These are phyloP conservation scores for Hyles vespertilio DNA, from an alignment of 1,140 invertebrate species.

Conservation along the genomic window DNA sequence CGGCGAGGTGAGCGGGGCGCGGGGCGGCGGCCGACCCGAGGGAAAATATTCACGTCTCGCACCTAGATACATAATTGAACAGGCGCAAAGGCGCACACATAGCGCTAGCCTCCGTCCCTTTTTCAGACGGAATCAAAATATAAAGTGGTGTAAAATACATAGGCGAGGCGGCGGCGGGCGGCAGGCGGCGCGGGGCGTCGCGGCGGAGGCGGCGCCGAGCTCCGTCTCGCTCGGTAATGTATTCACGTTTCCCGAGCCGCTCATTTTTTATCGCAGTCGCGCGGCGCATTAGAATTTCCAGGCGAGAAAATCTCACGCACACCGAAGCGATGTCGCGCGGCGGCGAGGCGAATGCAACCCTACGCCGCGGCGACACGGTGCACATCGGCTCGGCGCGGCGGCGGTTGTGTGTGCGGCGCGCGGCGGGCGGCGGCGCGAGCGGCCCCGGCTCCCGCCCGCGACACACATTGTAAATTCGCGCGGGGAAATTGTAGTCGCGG, in stretches of 20 bases:
- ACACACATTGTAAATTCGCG: slow-evolving; percentile 60
- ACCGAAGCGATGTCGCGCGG: slow-evolving; percentile 20
- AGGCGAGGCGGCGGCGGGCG: slow-evolving; percentile 18
- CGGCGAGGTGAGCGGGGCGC: not conserved
- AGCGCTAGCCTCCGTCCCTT: slow-evolving; percentile 40
- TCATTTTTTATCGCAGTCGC: slow-evolving; percentile 73
- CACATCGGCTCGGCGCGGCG: not conserved
- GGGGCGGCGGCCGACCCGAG: not conserved
- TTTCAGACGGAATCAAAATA: slow-evolving; percentile 54
- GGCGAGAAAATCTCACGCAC: slow-evolving; percentile 69
- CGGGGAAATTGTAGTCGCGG: slow-evolving; percentile 27
- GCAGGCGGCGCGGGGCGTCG: slow-evolving; percentile 24
- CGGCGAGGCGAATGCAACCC: slow-evolving; percentile 1
- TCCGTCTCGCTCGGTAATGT: slow-evolving; percentile 65
- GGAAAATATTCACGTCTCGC: slow-evolving; percentile 9
- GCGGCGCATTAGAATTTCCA: slow-evolving; percentile 69
- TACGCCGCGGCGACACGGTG: slow-evolving; percentile 8
- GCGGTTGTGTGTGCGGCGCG: slow-evolving; percentile 4
- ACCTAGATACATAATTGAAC: slow-evolving; percentile 32
- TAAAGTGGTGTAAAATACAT: slow-evolving; percentile 52
- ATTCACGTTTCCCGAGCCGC: slow-evolving; percentile 64
- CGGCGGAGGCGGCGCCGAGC: slow-evolving; percentile 30
- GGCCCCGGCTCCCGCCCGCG: slow-evolving; percentile 2
- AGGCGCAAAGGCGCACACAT: slow-evolving; percentile 33
- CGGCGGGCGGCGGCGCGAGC: slow-evolving; percentile 22